A percentile compares a stretch with the other conserved stretches of the same genome.
Evolutionary conservation across 2,888 invertebrate species (phyloP).

Genomic region (Napeogenes inachia): DNA sequence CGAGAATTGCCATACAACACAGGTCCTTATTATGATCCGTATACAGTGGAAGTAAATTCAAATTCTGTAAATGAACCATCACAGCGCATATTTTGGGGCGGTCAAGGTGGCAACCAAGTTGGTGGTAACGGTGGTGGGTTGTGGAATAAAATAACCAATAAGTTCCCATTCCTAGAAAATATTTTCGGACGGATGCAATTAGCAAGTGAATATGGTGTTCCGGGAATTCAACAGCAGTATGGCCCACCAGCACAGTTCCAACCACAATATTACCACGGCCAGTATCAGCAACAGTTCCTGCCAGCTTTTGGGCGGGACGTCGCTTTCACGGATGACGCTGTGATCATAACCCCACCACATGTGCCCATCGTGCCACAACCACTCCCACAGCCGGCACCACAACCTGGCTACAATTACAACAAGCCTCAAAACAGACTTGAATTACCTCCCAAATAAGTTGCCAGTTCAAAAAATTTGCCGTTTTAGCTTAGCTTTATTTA

Average conservation of each 20-base stretch:
- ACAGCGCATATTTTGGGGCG: slow-evolving; percentile 64
- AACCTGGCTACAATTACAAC: slow-evolving; percentile 59
- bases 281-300: slow-evolving; percentile 6
- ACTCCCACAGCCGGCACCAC: slow-evolving; percentile 36
- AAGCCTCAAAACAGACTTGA: slow-evolving; percentile 66
- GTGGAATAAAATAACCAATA: slow-evolving; percentile 66
- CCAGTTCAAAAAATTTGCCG: slow-evolving; percentile 8
- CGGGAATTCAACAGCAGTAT: slow-evolving; percentile 34
- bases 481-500: neutral
- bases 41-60: slow-evolving; percentile 45
- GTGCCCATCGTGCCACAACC: slow-evolving; percentile 49
- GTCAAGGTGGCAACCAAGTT: slow-evolving; percentile 64
- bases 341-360: slow-evolving; percentile 67
- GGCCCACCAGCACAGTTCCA: slow-evolving; percentile 29
- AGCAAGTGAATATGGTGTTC: slow-evolving; percentile 50
- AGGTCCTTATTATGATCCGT: slow-evolving; percentile 54
- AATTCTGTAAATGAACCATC: slow-evolving; percentile 56
- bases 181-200: slow-evolving; percentile 69
- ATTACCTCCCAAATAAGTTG: slow-evolving; percentile 56
- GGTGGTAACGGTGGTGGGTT: slow-evolving; percentile 67
- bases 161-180: slow-evolving; percentile 63
- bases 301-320: slow-evolving; percentile 55
- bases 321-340: slow-evolving; percentile 65
- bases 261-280: slow-evolving; percentile 27
- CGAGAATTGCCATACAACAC: slow-evolving; percentile 58